Conservation (phyloP, 2,797 vertebrate genomes). For the Sebastes wilsoni region DNA sequence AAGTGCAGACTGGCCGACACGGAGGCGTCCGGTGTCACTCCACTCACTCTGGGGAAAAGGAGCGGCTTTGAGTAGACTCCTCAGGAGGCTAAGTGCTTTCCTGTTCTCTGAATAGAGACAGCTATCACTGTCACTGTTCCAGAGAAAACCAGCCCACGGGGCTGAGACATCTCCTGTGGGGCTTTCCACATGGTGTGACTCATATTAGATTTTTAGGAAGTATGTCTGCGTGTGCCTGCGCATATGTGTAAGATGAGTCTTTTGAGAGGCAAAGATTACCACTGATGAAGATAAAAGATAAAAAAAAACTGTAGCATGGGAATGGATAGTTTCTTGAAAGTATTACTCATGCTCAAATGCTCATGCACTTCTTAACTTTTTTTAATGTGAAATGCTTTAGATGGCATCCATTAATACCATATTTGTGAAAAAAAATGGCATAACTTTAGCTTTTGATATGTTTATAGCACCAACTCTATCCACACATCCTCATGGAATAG, state of each 20-base stretch:
- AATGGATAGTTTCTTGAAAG: background rate
- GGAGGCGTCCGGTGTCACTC: conserved; percentile 14
- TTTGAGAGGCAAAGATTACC: background rate
- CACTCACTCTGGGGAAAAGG: conserved; percentile 12
- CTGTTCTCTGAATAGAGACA: conserved; percentile 38
- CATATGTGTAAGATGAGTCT: background rate
- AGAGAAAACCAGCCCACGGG: conserved; percentile 22
- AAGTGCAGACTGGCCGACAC: conserved; percentile 26
- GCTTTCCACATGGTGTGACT: conserved; percentile 14
- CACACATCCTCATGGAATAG: background rate
- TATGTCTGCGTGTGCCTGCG: background rate
- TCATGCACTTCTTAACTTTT: background rate
- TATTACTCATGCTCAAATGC: background rate
- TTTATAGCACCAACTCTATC: background rate
- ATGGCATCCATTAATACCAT: background rate
- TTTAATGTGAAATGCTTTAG: background rate
- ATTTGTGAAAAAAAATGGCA: background rate
- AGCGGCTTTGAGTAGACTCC: conserved; percentile 13
- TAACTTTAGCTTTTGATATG: background rate
- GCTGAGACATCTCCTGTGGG: conserved; percentile 12
- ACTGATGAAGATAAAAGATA: background rate
- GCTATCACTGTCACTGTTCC: conserved; percentile 27
- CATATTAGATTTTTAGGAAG: background rate
- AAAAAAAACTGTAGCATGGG: background rate
- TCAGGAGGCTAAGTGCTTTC: conserved; percentile 59